phyloP scores from a whole-genome alignment of 1,140 invertebrate genomes.

The Nasonia giraulti region DNA sequence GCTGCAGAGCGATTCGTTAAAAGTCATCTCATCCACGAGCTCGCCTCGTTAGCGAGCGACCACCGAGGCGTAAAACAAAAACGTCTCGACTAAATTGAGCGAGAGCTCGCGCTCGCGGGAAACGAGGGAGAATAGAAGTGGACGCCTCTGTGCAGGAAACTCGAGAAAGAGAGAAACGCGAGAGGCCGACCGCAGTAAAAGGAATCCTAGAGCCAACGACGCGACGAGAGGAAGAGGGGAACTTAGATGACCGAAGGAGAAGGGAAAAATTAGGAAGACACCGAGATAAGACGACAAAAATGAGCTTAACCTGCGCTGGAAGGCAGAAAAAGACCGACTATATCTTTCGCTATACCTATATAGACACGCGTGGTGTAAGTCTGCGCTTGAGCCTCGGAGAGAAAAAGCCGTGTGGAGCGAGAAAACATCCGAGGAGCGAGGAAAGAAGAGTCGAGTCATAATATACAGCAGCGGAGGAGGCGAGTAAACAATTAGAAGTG shows the following conservation, averaged over 20 bases:
- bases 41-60: constrained; percentile 54
- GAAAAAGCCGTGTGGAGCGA: background rate
- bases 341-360: background rate
- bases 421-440: background rate
- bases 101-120: background rate
- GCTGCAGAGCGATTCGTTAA: constrained; percentile 23
- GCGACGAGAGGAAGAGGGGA: background rate
- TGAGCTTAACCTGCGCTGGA: background rate
- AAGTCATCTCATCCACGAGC: constrained; percentile 32
- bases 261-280: constrained; percentile 21
- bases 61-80: constrained; percentile 51
- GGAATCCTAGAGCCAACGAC: background rate
- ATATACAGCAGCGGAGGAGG: constrained; percentile 8
- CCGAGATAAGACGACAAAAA: constrained; percentile 35
- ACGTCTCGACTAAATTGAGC: constrained; percentile 58
- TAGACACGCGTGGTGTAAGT: background rate
- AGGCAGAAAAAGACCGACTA: background rate
- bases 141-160: constrained; percentile 7
- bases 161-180: constrained; percentile 8
- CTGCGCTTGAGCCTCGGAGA: background rate
- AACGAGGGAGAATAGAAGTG: background rate
- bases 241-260: constrained; percentile 7
- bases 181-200: constrained; percentile 15
- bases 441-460: background rate
- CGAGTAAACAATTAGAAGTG: constrained; percentile 46